phyloP scores from a whole-genome alignment of 2,797 vertebrate species.

The Microctenopoma steveboyesi region DNA sequence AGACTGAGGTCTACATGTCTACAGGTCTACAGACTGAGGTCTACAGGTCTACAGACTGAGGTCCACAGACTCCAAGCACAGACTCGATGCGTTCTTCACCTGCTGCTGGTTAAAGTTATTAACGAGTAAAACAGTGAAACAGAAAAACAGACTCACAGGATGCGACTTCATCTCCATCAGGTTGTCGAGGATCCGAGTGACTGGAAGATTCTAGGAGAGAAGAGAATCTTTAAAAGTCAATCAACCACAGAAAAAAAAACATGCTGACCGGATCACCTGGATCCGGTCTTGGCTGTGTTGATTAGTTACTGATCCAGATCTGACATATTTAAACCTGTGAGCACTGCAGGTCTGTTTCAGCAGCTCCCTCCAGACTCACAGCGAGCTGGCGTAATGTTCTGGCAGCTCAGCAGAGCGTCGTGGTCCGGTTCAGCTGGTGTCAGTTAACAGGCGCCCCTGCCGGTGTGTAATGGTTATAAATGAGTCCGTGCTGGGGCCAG shows the following conservation, averaged over 20 bases:
- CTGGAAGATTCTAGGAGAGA: conserved; percentile 90
- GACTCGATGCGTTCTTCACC: too few species aligned
- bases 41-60: too few species aligned
- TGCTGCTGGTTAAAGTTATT: too few species aligned
- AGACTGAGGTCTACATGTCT: too few species aligned
- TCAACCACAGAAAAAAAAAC: too few species aligned
- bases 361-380: not conserved
- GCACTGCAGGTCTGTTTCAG: not conserved
- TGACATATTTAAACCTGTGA: not conserved
- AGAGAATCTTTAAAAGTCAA: not conserved
- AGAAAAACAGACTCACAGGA: conserved; percentile 85
- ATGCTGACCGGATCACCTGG: too few species aligned
- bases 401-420: conserved; percentile 1
- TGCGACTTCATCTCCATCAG: conserved; percentile 99
- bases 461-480: conserved; percentile 37
- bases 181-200: conserved; percentile 95
- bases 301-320: too few species aligned
- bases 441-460: conserved; percentile 34
- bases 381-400: not conserved
- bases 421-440: not conserved
- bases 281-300: too few species aligned
- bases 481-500: conserved; percentile 15
- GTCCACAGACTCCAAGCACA: too few species aligned
- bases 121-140: not conserved
- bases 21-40: too few species aligned